These are phyloP conservation scores for Anarhynchus alexandrinus DNA, from an alignment of 2,113 vertebrate genomes.

Conservation along the genomic window DNA sequence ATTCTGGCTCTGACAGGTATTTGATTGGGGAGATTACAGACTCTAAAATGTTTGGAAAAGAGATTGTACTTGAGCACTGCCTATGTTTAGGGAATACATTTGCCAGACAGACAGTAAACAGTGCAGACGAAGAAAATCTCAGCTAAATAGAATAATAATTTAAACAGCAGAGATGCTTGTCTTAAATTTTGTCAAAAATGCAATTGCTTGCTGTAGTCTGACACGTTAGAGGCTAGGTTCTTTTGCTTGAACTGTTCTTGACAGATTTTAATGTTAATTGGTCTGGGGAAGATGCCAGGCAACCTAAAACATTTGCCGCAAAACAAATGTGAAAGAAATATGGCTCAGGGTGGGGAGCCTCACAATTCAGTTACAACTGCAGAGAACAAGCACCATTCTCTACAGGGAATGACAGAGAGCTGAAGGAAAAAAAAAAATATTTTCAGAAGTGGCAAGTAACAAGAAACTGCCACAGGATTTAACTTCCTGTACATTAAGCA, in stretches of 20 bases:
- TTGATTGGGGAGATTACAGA: constrained; percentile 25
- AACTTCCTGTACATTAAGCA: constrained; percentile 23
- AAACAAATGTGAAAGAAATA: constrained; percentile 52
- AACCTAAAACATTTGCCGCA: constrained; percentile 28
- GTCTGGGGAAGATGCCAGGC: constrained; percentile 63
- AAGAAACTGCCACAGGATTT: background rate
- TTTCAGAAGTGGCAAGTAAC: background rate
- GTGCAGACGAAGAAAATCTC: background rate
- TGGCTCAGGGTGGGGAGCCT: background rate
- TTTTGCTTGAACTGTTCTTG: constrained; percentile 38
- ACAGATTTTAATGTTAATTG: constrained; percentile 62
- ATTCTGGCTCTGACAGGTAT: constrained; percentile 26
- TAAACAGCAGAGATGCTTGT: background rate
- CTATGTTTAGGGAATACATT: constrained; percentile 27
- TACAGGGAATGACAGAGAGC: background rate
- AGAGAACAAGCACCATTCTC: background rate
- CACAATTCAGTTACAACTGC: constrained; percentile 15
- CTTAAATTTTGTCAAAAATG: constrained; percentile 41
- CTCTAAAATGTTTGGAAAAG: constrained; percentile 39
- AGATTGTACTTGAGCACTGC: background rate
- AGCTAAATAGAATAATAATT: constrained; percentile 51
- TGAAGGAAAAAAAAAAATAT: background rate
- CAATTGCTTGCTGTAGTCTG: constrained; percentile 33
- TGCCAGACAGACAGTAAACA: background rate
- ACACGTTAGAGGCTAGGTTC: constrained; percentile 13